Evolutionary conservation across 2,797 vertebrate genomes (phyloP).

Genomic region (Lepus oiostolus): DNA sequence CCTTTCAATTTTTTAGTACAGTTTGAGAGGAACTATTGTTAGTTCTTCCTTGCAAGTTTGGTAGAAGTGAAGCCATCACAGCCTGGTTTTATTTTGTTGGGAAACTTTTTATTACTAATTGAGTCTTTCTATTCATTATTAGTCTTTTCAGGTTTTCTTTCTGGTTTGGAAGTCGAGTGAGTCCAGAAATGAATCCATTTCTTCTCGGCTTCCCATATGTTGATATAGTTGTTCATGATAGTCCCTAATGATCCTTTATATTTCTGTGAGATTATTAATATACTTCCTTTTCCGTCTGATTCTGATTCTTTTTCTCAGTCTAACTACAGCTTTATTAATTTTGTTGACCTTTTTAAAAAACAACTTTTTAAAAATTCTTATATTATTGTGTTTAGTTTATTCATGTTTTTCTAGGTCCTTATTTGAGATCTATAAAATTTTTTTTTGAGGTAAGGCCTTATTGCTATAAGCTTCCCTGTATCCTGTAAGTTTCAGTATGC

Average conservation of each 20-base stretch:
- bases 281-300: not conserved
- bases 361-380: no score
- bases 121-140: not conserved
- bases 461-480: not conserved
- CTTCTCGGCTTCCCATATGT: no score
- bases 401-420: not conserved
- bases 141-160: no score
- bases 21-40: no score
- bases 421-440: not conserved
- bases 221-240: no score
- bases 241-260: not conserved
- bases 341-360: not conserved
- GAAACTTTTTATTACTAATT: not conserved
- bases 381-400: not conserved
- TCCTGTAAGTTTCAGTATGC: not conserved
- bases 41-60: not conserved
- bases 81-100: not conserved
- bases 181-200: no score
- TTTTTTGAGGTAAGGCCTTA: not conserved
- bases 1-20: no score
- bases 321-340: not conserved
- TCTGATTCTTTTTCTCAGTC: not conserved
- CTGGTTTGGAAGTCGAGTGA: no score
- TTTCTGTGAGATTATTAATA: not conserved
- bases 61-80: not conserved